Conservation (phyloP, 2,113 vertebrate species). For the Austrofundulus limnaeus region DNA sequence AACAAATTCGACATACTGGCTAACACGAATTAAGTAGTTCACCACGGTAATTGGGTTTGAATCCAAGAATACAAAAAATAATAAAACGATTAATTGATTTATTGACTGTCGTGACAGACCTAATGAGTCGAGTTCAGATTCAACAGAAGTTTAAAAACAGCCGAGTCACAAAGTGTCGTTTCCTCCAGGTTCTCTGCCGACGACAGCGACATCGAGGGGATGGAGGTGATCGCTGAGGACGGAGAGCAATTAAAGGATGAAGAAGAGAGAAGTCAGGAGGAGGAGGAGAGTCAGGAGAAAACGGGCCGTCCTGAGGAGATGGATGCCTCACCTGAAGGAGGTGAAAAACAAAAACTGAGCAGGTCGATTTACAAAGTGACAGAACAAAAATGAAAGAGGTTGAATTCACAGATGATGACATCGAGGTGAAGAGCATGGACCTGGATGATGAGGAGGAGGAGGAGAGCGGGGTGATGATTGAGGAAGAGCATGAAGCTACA, state of each 20-base stretch:
- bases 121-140: conserved; percentile 25
- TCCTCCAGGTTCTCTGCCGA: conserved; percentile 39
- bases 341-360: conserved; percentile 1
- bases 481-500: too few species aligned
- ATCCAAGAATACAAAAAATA: too few species aligned
- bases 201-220: conserved; percentile 71
- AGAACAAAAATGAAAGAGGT: background rate
- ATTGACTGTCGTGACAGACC: too few species aligned
- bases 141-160: background rate
- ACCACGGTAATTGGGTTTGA: too few species aligned
- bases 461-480: background rate
- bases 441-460: background rate
- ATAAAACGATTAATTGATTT: too few species aligned
- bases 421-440: background rate
- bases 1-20: too few species aligned
- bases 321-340: conserved; percentile 6
- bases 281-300: conserved; percentile 3
- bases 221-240: conserved; percentile 72
- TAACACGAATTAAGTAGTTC: too few species aligned
- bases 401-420: background rate
- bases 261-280: background rate
- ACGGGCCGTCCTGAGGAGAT: background rate
- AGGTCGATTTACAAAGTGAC: accelerated
- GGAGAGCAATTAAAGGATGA: conserved; percentile 34
- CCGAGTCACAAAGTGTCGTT: background rate